Evolutionary conservation across 2,113 vertebrate genomes (phyloP).

Genomic region (Glaucomys volans): DNA sequence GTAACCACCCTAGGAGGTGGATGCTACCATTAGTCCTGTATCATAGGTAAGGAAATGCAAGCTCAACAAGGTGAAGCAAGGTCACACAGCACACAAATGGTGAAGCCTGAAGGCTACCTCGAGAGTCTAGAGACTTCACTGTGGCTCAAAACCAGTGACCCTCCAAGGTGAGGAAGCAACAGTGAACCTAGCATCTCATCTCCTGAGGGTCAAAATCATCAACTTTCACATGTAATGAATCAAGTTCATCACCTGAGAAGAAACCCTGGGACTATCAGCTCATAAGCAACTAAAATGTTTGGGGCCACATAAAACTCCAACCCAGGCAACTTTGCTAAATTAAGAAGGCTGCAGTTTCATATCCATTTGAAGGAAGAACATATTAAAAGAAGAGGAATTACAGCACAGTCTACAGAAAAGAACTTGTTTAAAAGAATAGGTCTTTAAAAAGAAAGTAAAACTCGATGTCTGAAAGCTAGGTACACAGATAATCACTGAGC

Average conservation of each 20-base stretch:
- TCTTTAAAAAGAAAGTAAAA: slow-evolving; percentile 54
- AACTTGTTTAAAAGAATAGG: background rate
- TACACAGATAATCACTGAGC: background rate
- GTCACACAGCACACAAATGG: background rate
- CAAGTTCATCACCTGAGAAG: background rate
- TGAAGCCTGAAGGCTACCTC: background rate
- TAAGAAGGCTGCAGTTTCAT: background rate
- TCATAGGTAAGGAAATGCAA: background rate
- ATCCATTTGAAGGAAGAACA: slow-evolving; percentile 8
- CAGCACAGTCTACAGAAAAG: slow-evolving; percentile 1
- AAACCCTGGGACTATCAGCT: background rate
- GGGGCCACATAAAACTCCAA: background rate
- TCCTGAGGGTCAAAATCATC: background rate
- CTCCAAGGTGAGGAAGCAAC: background rate
- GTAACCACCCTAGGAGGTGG: background rate
- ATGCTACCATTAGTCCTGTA: background rate
- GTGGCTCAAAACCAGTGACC: background rate
- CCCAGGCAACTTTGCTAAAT: background rate
- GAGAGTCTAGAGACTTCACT: background rate
- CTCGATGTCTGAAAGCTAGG: background rate
- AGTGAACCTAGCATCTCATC: background rate
- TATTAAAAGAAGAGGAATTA: background rate
- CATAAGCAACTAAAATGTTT: background rate
- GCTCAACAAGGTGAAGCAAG: background rate
- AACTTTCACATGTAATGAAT: background rate